Conservation (phyloP, 2,113 vertebrate genomes). For the Taurulus bubalis region DNA sequence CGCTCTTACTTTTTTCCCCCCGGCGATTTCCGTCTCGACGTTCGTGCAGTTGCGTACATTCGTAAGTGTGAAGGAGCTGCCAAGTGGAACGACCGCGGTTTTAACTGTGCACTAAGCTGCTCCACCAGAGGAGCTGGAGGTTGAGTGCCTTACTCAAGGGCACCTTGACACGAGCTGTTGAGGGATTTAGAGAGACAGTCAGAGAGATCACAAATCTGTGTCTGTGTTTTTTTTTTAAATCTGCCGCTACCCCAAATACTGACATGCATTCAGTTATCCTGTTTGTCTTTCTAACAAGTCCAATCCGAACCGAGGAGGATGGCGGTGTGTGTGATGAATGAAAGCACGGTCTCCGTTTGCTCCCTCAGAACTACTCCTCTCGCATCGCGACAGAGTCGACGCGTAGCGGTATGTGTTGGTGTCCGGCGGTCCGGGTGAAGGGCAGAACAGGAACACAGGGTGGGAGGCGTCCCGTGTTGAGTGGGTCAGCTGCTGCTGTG, state of each 20-base stretch:
- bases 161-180: conserved; percentile 57
- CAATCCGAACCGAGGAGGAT: conserved; percentile 9
- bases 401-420: conserved; percentile 21
- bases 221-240: conserved; percentile 35
- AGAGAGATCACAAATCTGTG: conserved; percentile 25
- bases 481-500: not conserved
- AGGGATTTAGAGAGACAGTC: conserved; percentile 35
- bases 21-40: not conserved
- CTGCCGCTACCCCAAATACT: conserved; percentile 28
- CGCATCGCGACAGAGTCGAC: not conserved
- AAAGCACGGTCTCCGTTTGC: conserved; percentile 49
- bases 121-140: conserved; percentile 54
- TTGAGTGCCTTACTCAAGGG: conserved; percentile 75
- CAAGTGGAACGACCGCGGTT: conserved; percentile 8
- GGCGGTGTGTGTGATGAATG: conserved; percentile 33
- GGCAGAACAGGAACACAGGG: conserved; percentile 22
- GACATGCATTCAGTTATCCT: conserved; percentile 14
- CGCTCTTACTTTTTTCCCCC: conserved; percentile 16
- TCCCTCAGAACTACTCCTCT: conserved; percentile 9
- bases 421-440: conserved; percentile 10
- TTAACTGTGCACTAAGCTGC: conserved; percentile 30
- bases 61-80: conserved; percentile 18
- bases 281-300: conserved; percentile 23
- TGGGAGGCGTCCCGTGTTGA: conserved; percentile 9
- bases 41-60: conserved; percentile 16